Conservation (phyloP, 2,797 vertebrate genomes). For the Podarcis lilfordi region DNA sequence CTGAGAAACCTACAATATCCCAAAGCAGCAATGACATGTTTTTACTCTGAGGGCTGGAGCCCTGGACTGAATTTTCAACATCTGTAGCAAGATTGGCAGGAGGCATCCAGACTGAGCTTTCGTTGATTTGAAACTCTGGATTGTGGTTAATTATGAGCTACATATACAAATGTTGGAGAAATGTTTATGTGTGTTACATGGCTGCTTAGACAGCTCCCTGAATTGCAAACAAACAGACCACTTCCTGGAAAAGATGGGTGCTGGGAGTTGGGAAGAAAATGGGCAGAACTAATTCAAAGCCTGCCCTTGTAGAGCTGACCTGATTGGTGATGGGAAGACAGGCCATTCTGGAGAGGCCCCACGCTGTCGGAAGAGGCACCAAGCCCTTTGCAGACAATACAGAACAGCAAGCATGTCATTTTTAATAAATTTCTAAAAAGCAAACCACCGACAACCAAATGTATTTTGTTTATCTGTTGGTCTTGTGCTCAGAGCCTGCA, state of each 20-base stretch:
- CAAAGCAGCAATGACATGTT: not conserved
- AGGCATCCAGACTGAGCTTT: not conserved
- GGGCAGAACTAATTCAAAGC: not conserved
- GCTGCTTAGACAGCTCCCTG: not conserved
- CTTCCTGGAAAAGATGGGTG: not conserved
- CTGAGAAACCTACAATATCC: not conserved
- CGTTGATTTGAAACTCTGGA: not conserved
- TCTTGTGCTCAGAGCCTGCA: not conserved
- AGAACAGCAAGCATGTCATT: not conserved
- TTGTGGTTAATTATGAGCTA: not conserved
- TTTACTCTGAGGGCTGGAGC: not conserved
- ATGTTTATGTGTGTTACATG: not conserved
- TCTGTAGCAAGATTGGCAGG: not conserved
- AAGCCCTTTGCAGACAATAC: not conserved
- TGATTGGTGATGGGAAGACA: too few relatives aligned
- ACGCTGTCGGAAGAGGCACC: not conserved
- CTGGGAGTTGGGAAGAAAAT: not conserved
- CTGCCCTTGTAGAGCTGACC: not conserved
- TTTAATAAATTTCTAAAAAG: conserved; percentile 7
- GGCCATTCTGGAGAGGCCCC: not conserved
- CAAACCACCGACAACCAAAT: not conserved
- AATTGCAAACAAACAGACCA: not conserved
- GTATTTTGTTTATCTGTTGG: not conserved
- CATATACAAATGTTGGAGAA: not conserved
- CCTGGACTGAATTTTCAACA: not conserved